Evolutionary conservation across 2,888 invertebrate species (phyloP), one percentile per base, ranked within the genome.

Genomic region (Phyllotreta cruciferae): DNA sequence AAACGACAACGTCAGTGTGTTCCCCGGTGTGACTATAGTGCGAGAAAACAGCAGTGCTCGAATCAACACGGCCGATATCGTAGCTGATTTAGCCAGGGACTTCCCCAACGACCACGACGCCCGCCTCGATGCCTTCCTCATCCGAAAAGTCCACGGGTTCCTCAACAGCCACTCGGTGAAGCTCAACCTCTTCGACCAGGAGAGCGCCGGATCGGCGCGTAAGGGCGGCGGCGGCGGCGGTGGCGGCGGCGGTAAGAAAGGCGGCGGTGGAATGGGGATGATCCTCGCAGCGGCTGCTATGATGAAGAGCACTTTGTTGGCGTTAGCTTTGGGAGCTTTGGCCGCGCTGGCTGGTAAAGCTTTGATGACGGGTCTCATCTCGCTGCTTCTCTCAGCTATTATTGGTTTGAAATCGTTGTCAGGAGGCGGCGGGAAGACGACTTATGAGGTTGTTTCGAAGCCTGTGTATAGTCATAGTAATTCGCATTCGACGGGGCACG

Each of bases 261-360:
- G 85, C 63, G 83, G 86, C 57, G 86, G 85, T 7, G 85, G 85
- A 47, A 82, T 84, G 62, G 78, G 80, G 6, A 70, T 80, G 6
- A 68, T 81, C 1, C 76, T 83, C 72, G 83, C 84, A 0, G 83
- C 82, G 6, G 78, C 81, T n/a, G 79, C 84, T 74, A 83, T 85
- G 83, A 83, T 85, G 81, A 85, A 84, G 83, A 90, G 90, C 67
- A 90, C 90, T 1, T 77, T 92, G 1, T 85, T 90, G 79, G 88
- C 91, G 0, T 75, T 91, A 34, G 91, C 88, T 8, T 80, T 92
- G 56, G 90, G 90, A 6, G 90, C 87, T 0, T 79, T 92, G 5
- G 91, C 92, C 0, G 81, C 90, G 56, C 81, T 92, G 34, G 92
- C 92, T 6, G 92, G 92, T n/a, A 92, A 92, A 78, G 92, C 92